phyloP scores from a whole-genome alignment of 2,888 invertebrate genomes.

The Sphaeridia pumilis region DNA sequence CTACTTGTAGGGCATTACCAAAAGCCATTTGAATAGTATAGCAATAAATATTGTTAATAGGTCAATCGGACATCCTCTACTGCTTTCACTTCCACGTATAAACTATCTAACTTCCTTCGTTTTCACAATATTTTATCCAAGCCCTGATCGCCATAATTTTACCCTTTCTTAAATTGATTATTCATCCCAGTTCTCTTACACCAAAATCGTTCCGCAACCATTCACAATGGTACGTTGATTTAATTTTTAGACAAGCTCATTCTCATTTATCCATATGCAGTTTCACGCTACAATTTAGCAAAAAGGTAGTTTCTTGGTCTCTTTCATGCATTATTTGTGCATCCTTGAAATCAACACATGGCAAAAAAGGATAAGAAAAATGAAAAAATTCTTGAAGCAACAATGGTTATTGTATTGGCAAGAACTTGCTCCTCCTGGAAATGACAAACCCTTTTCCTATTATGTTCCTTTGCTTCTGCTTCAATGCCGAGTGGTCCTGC shows the following conservation, averaged over 20 bases:
- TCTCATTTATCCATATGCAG: neutral
- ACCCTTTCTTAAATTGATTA: neutral
- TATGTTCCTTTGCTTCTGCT: neutral
- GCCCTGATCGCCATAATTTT: neutral
- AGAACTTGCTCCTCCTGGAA: neutral
- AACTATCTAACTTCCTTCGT: slow-evolving; percentile 4
- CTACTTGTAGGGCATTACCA: no score
- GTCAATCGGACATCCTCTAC: slow-evolving; percentile 36
- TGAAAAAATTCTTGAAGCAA: neutral
- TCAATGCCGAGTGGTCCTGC: neutral
- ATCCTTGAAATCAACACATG: no score
- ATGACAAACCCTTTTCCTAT: slow-evolving; percentile 1
- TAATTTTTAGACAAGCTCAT: neutral
- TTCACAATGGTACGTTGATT: neutral
- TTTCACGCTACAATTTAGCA: neutral
- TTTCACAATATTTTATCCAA: slow-evolving; percentile 9
- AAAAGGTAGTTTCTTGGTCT: no score
- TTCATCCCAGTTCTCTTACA: neutral
- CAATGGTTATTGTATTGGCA: neutral
- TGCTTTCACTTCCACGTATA: slow-evolving; percentile 22
- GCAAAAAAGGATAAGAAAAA: neutral
- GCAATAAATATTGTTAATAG: slow-evolving; percentile 36
- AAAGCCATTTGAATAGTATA: slow-evolving; percentile 34
- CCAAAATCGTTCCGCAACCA: neutral
- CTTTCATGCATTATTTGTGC: no score